phyloP scores from a whole-genome alignment of 2,797 vertebrate genomes.

The Chiloscyllium punctatum region DNA sequence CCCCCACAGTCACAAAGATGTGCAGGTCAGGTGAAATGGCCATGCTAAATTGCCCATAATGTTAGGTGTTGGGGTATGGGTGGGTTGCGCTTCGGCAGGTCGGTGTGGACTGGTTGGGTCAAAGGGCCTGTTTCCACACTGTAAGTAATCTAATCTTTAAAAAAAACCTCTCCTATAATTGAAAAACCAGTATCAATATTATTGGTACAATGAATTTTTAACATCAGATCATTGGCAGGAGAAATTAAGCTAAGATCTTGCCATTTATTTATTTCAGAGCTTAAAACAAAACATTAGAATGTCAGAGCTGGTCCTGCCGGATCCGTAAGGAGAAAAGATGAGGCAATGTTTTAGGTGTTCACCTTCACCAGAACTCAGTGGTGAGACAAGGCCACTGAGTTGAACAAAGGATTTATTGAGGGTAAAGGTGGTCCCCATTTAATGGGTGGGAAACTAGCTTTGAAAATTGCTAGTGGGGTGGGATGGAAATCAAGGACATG shows the following conservation, averaged over 20 bases:
- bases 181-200: background rate
- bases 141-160: no score
- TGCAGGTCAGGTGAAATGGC: no score
- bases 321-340: background rate
- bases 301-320: background rate
- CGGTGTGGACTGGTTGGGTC: no score
- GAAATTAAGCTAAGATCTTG: background rate
- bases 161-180: background rate
- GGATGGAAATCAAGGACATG: no score
- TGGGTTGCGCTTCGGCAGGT: no score
- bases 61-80: no score
- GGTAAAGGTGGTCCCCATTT: background rate
- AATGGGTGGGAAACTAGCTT: background rate
- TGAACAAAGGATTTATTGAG: background rate
- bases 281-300: background rate
- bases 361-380: background rate
- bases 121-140: no score
- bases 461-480: background rate
- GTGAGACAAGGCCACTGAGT: background rate
- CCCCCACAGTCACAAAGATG: no score
- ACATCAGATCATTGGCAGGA: background rate
- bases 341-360: background rate
- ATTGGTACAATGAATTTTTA: background rate
- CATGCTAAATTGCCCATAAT: no score
- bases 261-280: background rate